Evolutionary conservation across 2,113 vertebrate species (phyloP).

Genomic region (Brachyhypopomus occidentalis): DNA sequence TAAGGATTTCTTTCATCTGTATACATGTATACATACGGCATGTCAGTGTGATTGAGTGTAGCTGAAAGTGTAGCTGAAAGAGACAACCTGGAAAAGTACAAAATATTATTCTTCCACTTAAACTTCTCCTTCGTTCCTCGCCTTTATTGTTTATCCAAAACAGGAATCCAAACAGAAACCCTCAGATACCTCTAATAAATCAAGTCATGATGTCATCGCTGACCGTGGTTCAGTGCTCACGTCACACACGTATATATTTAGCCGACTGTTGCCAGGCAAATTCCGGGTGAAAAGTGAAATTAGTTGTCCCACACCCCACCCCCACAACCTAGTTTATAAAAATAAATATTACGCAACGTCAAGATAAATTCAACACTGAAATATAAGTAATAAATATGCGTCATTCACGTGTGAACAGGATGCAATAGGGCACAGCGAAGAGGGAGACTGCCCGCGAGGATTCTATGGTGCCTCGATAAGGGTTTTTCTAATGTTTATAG

Average conservation of each 20-base stretch:
- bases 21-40: not conserved
- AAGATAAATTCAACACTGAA: conserved; percentile 8
- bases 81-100: no score
- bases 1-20: not conserved
- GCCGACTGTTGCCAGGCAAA: conserved; percentile 74
- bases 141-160: conserved; percentile 3
- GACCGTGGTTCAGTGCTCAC: conserved; percentile 63
- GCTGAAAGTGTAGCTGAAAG: no score
- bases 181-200: conserved; percentile 51
- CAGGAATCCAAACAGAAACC: conserved; percentile 30
- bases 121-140: not conserved
- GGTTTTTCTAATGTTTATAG: no score
- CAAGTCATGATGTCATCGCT: conserved; percentile 64
- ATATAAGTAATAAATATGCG: not conserved
- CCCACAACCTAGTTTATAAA: conserved; percentile 33
- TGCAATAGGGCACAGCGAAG: no score
- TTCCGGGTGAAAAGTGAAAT: conserved; percentile 60
- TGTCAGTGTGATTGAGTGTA: no score
- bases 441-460: no score
- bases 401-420: not conserved
- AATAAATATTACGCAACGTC: conserved; percentile 30
- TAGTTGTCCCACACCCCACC: conserved; percentile 15
- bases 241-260: conserved; percentile 70
- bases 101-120: no score
- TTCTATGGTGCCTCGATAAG: no score